Evolutionary conservation across 2,888 invertebrate species (phyloP), one percentile per base, ranked within the genome.

Genomic region (Kuschelorhynchus macadamiae): DNA sequence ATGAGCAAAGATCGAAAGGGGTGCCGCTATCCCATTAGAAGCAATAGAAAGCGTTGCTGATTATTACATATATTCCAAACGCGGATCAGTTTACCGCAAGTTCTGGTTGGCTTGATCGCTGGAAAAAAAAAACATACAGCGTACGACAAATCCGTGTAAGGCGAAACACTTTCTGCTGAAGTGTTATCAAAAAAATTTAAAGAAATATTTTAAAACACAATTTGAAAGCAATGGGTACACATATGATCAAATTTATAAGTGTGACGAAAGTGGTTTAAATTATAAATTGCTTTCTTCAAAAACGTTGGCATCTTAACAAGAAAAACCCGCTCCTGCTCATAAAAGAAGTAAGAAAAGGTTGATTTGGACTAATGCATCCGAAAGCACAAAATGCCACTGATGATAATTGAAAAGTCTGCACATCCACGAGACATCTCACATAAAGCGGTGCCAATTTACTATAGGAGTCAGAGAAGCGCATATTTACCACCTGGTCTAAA

Each of bases 201-300:
- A 17, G 21, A 9, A 56, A 21, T 25, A 20, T 30, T 56, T 42
- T 56, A 25, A 56, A 56, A 25, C 16, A 42, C 16, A 1, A 20
- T 42, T 41, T n/a, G 12, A 56, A 25, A 17, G 39, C 20, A 12
- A 25, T n/a, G 30, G 42, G 5, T 56, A 39, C 17, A 33, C 18
- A 39, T 39, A 5, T 12, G 42, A 56, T 20, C 56, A 56, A 53
- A 20, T 39, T 33, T 36, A 53, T 36, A 53, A 53, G 20, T 33
- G 18, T 33, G 33, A 52, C 33, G 52, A 52, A 52, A 52, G 36
- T n/a, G 52, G 18, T 3, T 17, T 46, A 17, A 46, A 46, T 18
- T 46, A 16, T 18, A 46, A 46, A 17, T 16, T 46, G 46, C 9
- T 46, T 12, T n/a, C 17, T 14, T 46, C 46, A 46, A 46, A 46